Conservation (phyloP, 1,140 invertebrate species). For the Pseudomyrmex flavicornis region DNA sequence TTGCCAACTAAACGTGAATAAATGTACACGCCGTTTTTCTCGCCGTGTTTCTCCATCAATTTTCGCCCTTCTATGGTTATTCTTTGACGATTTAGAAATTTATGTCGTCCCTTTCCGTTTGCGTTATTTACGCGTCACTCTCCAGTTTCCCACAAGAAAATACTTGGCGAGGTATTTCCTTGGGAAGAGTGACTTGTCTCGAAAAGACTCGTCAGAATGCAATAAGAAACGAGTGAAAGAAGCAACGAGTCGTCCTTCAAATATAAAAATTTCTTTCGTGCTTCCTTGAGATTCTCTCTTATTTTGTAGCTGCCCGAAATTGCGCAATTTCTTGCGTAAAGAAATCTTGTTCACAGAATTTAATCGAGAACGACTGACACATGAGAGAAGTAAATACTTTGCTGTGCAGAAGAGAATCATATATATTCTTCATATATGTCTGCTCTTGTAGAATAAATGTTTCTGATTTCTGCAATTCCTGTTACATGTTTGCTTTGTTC, state of each 20-base stretch:
- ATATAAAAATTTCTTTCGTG: conserved; percentile 66
- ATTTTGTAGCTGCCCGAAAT: neutral
- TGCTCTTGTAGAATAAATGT: neutral
- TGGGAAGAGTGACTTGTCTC: conserved; percentile 50
- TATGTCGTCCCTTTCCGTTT: conserved; percentile 19
- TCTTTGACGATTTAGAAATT: conserved; percentile 64
- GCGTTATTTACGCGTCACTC: conserved; percentile 51
- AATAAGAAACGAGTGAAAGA: conserved; percentile 63
- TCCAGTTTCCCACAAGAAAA: conserved; percentile 24
- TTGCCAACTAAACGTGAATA: conserved; percentile 23
- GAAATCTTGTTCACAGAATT: conserved; percentile 10
- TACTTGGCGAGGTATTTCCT: conserved; percentile 49
- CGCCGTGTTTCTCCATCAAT: conserved; percentile 22
- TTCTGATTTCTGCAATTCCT: neutral
- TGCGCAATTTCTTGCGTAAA: neutral
- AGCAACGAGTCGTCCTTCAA: conserved; percentile 28
- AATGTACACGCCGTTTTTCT: conserved; percentile 34
- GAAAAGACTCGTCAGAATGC: conserved; percentile 69
- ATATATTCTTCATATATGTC: neutral
- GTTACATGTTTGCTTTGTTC: neutral
- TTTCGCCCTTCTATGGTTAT: conserved; percentile 38
- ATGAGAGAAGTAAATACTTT: neutral
- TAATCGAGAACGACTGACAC: conserved; percentile 14
- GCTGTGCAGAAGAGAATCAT: too few species aligned
- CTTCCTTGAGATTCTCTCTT: conserved; percentile 37